A percentile compares a stretch with the other conserved stretches of the same genome.
These are phyloP conservation scores for Dermatophagoides farinae DNA, from an alignment of 1,140 invertebrate species.

Conservation along the genomic window DNA sequence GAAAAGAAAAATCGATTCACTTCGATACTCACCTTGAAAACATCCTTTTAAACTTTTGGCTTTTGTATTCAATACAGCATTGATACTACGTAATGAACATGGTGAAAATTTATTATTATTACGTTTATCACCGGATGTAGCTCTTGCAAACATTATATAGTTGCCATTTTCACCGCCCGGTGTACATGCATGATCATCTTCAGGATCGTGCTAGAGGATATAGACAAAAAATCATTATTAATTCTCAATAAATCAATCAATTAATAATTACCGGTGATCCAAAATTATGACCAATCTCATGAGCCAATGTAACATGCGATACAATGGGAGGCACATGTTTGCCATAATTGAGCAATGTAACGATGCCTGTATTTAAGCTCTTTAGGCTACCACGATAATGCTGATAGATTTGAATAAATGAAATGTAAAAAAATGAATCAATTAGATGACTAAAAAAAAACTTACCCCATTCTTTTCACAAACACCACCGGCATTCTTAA, in stretches of 20 bases:
- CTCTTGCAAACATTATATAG: conserved; percentile 31
- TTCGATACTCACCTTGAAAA: conserved; percentile 49
- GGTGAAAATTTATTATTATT: conserved; percentile 91
- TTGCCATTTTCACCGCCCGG: conserved; percentile 67
- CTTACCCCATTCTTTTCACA: conserved; percentile 78
- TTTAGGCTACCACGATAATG: conserved; percentile 81
- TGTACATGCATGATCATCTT: conserved; percentile 47
- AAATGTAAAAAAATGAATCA: neutral
- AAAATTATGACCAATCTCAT: conserved; percentile 98
- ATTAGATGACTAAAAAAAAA: neutral
- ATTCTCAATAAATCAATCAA: conserved; percentile 18
- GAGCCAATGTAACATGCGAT: conserved; percentile 92
- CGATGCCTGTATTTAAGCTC: conserved; percentile 92
- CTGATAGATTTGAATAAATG: conserved; percentile 29
- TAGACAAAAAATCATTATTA: neutral
- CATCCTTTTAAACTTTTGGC: conserved; percentile 70
- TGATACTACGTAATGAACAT: conserved; percentile 75
- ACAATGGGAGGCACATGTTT: conserved; percentile 94
- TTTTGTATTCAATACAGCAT: conserved; percentile 77
- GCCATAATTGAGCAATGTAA: conserved; percentile 92
- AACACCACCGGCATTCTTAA: conserved; percentile 81
- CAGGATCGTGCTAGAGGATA: conserved; percentile 58
- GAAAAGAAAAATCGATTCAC: no score
- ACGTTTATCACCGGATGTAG: conserved; percentile 81
- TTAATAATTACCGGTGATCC: conserved; percentile 87